A percentile compares a stretch with the other conserved stretches of the same genome.
phyloP scores from a whole-genome alignment of 2,113 vertebrate species.

The Thryonomys swinderianus region DNA sequence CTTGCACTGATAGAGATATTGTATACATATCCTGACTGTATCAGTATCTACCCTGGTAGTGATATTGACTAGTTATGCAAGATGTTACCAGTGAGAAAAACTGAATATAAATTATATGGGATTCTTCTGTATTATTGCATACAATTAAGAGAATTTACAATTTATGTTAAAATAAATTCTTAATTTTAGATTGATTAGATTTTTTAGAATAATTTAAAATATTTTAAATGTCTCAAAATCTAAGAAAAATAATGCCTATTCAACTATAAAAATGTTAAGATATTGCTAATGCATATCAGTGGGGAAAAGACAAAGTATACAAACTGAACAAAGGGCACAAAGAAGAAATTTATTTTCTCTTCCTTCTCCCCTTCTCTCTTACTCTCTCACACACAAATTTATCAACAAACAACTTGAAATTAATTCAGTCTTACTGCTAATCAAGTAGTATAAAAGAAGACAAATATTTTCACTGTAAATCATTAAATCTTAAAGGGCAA shows the following conservation, averaged over 20 bases:
- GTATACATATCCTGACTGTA: neutral
- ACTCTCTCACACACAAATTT: neutral
- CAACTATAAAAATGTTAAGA: neutral
- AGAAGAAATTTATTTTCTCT: neutral
- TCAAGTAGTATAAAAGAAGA: slow-evolving; percentile 18
- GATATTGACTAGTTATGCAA: neutral
- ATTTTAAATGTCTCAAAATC: neutral
- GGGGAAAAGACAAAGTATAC: neutral
- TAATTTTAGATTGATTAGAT: neutral
- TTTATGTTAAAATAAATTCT: slow-evolving; percentile 25
- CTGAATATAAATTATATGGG: neutral
- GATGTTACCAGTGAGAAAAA: neutral
- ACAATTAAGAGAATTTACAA: neutral
- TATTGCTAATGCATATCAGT: neutral
- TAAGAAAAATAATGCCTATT: slow-evolving; percentile 21
- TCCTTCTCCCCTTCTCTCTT: neutral
- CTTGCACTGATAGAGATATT: neutral
- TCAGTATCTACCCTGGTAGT: neutral
- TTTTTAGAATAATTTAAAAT: neutral
- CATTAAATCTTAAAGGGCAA: slow-evolving; percentile 17
- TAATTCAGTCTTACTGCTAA: slow-evolving; percentile 23
- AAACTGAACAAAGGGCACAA: slow-evolving; percentile 4
- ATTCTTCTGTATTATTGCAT: neutral
- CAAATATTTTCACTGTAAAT: slow-evolving; percentile 10
- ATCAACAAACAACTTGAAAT: neutral